Conservation (phyloP, 2,888 invertebrate genomes). For the Onchidella celtica region DNA sequence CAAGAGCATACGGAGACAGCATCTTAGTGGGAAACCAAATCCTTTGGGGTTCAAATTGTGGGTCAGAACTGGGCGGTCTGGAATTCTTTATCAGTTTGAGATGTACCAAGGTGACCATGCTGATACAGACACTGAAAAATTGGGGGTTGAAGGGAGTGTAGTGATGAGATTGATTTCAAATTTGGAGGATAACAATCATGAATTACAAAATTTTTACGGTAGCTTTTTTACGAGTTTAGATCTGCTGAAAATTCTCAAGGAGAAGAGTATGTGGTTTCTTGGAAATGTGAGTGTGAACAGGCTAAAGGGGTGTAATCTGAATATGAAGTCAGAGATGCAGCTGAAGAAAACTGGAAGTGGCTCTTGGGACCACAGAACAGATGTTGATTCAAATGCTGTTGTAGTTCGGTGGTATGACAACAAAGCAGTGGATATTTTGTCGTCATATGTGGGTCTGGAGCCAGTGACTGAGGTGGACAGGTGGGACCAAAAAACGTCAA, state of each 20-base stretch:
- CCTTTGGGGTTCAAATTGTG: conserved; percentile 56
- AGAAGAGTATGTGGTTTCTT: conserved; percentile 2
- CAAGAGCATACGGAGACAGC: conserved; percentile 49
- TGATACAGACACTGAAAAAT: not conserved
- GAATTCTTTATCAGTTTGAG: conserved; percentile 46
- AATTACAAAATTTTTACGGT: conserved; percentile 48
- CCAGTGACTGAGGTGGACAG: conserved; percentile 8
- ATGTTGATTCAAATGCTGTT: conserved; percentile 34
- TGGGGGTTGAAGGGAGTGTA: conserved; percentile 17
- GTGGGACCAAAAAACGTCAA: not conserved
- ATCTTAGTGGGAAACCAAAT: conserved; percentile 51
- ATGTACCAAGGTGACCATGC: conserved; percentile 41
- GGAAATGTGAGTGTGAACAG: conserved; percentile 50
- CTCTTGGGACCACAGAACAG: conserved; percentile 53
- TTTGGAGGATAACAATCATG: conserved; percentile 26
- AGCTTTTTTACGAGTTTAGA: conserved; percentile 16
- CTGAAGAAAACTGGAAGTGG: conserved; percentile 48
- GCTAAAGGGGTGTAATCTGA: conserved; percentile 48
- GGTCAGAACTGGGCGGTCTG: conserved; percentile 17
- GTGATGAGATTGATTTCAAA: not conserved
- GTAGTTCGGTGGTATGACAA: conserved; percentile 58
- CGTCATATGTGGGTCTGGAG: conserved; percentile 1
- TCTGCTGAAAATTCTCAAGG: not conserved
- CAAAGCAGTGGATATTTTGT: conserved; percentile 48
- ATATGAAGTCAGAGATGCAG: conserved; percentile 17